Base-by-base conservation (phyloP, 2,113 vertebrate species). In the Oreochromis tanganicae region DNA sequence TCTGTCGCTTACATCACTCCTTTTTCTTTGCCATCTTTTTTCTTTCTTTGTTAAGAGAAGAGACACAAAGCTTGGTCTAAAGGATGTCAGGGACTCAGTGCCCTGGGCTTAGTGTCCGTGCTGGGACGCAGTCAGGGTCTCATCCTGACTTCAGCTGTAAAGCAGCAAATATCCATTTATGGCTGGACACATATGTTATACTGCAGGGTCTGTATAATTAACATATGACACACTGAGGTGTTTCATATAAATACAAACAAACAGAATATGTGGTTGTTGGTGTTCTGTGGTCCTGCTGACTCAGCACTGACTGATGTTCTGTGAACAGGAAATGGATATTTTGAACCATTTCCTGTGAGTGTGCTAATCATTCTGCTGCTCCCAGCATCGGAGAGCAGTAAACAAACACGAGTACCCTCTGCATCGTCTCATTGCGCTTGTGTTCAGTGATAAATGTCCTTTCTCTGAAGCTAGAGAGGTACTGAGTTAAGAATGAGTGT, bases 1-100 rank as follows among this genome's bases (percentile, higher is more conserved):
- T 87, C 83, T 89, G 61, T 91, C 5, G 19, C 38, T 50, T 89
- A 87, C 59, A 84, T 48, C 82, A 54, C 43, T 84, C 71, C 73
- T 38, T 87, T 87, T 89, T 57, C 89, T 57, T 75, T 66, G 21
- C 36, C 78, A 82, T 83, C 43, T 29, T 36, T 81, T 84, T 61
- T 16, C 9, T 38, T 66, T 38, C 16, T 66, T 66, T 63, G 17
- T 7, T 71, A 78, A 59, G 57, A 46, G 86, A 85, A 83, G 75
- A 59, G 88, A 79, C 89, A 80, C 80, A 32, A 52, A 78, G 73
- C 73, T 78, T 8, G 73, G 41, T 73, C 38, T 73, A 24, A 73
- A 52, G 48, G 48, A 54, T 16, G 75, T 21, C 29, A 17, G 68
- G 9, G 66, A 73, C 13, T 21, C 24, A 19, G 68, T 21, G 34